Base-by-base conservation (phyloP, 2,888 invertebrate species). In the Limnephilus auricula region DNA sequence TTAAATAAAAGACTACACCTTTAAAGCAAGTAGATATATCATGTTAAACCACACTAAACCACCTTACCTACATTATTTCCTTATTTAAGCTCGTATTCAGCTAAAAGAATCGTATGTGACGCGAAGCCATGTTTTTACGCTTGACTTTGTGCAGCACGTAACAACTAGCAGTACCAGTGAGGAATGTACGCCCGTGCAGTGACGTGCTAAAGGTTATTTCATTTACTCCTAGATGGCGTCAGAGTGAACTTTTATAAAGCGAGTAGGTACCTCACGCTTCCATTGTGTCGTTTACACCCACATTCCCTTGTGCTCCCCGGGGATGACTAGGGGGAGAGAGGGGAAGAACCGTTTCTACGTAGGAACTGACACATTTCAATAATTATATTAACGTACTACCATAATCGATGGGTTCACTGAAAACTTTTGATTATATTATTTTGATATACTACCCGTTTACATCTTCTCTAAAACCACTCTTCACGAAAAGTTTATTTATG, bases 221-320 rank as follows among this genome's bases (percentile, higher is more conserved):
- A 87, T 87, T 87, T 87, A 87, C 65, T 40, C 12, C 85, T 87
- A 31, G 65, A 87, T 65, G 50, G 50, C 34, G 65, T 31, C 87
- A 65, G 87, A 87, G 87, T 50, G 87, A 87, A 87, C 87, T 87
- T 87, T 87, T 87, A 65, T 65, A 50, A 34, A 87, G 65, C 65
- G 25, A 65, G 65, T n/a, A 65, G 32, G 87, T 87, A 65, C 32
- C 65, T 5, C 50, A 12, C 31, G 65, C 18, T 82, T 45, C 85
- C 85, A 85, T 34, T 85, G 85, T 85, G 82, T 37, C 32, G 25
- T 37, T 37, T 32, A 82, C 65, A 65, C 34, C 82, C 34, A 34
- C 85, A 18, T 40, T 40, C 40, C 85, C 85, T 37, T n/a, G 5
- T 40, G 34, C 37, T 37, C 65, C 25, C 65, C 25, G 45, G 85